Evolutionary conservation across 2,888 invertebrate genomes (phyloP), one percentile per base, ranked within the genome.

Genomic region (Platypus cylindrus): DNA sequence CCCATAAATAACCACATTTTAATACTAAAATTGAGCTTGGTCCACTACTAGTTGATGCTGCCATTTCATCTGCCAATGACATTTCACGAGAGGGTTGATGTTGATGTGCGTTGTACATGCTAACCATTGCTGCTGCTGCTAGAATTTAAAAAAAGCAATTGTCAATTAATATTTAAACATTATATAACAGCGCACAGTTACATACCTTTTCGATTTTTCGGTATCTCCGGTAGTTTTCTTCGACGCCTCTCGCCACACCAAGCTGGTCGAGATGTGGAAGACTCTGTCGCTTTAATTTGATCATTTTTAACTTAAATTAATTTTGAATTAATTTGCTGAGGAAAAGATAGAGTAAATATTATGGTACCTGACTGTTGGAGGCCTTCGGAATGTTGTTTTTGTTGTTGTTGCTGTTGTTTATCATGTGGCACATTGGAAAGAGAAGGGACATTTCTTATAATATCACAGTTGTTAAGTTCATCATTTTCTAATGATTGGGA

Each of bases 171-270:
- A 15, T 8, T 18, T 4, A 29, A 17, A 15, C 8, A 9, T 16
- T 35, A 13, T 12, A 16, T 16, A 33, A 24, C 23, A n/a, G n/a
- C n/a, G n/a, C n/a, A n/a, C n/a, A n/a, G n/a, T 3, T 30, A 52
- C 78, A 76, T 61, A 85, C 85, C 75, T 74, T 84, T 85, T 60
- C 81, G 82, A 53, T 81, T 80, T 60, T 86, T 87, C 3, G 89
- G 89, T 50, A 89, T 87, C 64, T 89, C 87, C 20, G 89, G 89
- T 16, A 89, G 67, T 64, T 83, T 84, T 63, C 89, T 70, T 50
- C 90, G 68, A 52, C 81, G 71, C 44, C 85, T 67, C 55, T 81
- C 39, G 8, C 42, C 41, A 15, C 29, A 36, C 41, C 41, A 39
- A 8, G 38, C 35, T 2, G 37, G 32, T 3, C 34, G 37, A 30